phyloP scores from a whole-genome alignment of 2,113 vertebrate species.

The Melanostigma gelatinosum region DNA sequence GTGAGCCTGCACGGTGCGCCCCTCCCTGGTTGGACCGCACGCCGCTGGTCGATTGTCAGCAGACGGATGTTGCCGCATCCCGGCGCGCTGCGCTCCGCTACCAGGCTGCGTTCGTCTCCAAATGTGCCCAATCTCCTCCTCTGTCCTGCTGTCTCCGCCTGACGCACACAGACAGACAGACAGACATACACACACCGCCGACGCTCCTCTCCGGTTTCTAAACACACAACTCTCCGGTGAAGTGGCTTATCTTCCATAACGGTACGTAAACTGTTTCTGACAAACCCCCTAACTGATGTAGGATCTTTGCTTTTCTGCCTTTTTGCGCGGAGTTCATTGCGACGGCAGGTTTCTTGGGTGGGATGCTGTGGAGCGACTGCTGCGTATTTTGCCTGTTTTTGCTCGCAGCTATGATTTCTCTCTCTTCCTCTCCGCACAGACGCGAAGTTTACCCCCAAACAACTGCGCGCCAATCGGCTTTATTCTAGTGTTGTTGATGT shows the following conservation, averaged over 20 bases:
- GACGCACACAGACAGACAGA: constrained; percentile 22
- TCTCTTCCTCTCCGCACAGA: constrained; percentile 32
- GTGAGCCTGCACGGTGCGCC: constrained; percentile 59
- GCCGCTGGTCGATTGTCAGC: constrained; percentile 51
- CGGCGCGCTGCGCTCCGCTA: constrained; percentile 54
- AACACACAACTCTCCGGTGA: constrained; percentile 57
- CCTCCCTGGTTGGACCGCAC: constrained; percentile 62
- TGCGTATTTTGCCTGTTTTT: constrained; percentile 35
- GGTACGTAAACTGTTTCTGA: constrained; percentile 70
- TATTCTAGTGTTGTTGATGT: constrained; percentile 27
- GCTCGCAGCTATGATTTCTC: constrained; percentile 9
- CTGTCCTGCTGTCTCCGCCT: constrained; percentile 46
- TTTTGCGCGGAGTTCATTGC: constrained; percentile 10
- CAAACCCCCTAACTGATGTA: background rate
- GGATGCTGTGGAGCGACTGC: constrained; percentile 34
- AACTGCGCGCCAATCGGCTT: constrained; percentile 12
- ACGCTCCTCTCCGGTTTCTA: constrained; percentile 47
- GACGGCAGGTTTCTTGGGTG: constrained; percentile 31
- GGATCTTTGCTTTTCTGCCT: constrained; percentile 13
- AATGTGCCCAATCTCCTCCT: constrained; percentile 69
- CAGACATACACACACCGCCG: constrained; percentile 17
- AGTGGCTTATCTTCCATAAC: constrained; percentile 53
- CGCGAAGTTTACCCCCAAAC: constrained; percentile 46
- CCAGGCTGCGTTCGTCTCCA: constrained; percentile 58
- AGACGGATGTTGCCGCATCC: constrained; percentile 75